Base-by-base conservation (phyloP, 2,113 vertebrate genomes). In the Heterochromis multidens region DNA sequence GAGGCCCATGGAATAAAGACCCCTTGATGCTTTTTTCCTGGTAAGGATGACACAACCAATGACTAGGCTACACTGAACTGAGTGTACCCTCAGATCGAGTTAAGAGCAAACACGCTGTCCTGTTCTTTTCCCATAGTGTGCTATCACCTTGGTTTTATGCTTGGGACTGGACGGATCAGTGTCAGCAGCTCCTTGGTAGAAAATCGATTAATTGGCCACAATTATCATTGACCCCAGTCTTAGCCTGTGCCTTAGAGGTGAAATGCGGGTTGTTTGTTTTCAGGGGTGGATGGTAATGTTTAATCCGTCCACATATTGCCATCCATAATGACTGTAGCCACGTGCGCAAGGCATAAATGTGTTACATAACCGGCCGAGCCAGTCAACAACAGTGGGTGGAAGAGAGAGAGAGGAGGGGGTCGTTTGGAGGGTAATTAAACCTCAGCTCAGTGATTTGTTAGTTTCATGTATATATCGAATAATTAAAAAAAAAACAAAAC, bases 361-460 rank as follows among this genome's bases (percentile, higher is more conserved):
- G 93, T 95, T 95, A 94, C 78, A 59, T 93, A 94, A 95, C 89
- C 29, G 25, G 43, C 31, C 5, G 52, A 77, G 46, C 57, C 88
- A 83, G 90, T 91, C 93, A 89, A 90, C 91, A 88, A 40, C 78
- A 40, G 89, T 62, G 91, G 56, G 87, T 58, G 88, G 87, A 79
- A 67, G 82, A 19, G 35, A n/a, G 43, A 56, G 29, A 4, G 43
- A 35, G 23, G 43, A 61, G 85, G 81, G 81, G 60, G 70, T 60
- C 67, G 25, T 25, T 21, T 59, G 58, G 54, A 76, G 57, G 56
- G 79, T 78, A 60, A 87, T 91, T 81, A 85, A 86, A 72, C 67
- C 17, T 72, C 14, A 29, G 25, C 25, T 7, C 9, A 19, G 3
- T 49, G 2, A 46, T 37, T 25, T 80, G 9, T 72, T 54, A n/a